Base-by-base conservation (phyloP, 2,888 invertebrate genomes). In the Euproctis similis region DNA sequence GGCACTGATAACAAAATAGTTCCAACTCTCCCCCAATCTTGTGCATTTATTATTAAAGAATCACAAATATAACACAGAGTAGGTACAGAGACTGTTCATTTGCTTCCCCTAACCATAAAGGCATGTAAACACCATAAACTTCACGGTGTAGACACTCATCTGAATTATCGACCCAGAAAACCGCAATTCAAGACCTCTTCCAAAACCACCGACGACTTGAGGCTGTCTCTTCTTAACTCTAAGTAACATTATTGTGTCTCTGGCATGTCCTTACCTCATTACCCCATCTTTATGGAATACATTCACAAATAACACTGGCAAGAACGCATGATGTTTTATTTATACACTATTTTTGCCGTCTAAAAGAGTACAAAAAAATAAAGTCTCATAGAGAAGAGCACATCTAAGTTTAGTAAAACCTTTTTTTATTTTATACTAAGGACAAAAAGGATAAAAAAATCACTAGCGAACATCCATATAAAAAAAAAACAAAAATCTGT, bases 291-390 rank as follows among this genome's bases (percentile, higher is more conserved):
- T 46, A 42, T 59, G 51, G 59, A 75, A 69, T 74, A 74, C 71
- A 78, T 57, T 69, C 68, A 64, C 74, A 71, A 75, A 76, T 72
- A 74, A 71, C 40, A 43, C 37, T 59, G 53, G 60, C 53, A 63
- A 64, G 67, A 67, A 65, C 70, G 62, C 72, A 68, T 75, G 63
- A 76, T 76, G 68, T 76, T 77, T 78, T 77, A 77, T 76, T 4
- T 71, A 76, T 49, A 59, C 56, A 59, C 61, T 64, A 70, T 74
- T 73, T 71, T 63, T 74, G 68, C 76, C 70, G 53, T n/a, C 66
- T 57, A 60, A 63, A 69, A 72, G 66, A 71, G 72, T 73, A n/a
- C n/a, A n/a, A n/a, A n/a, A n/a, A n/a, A n/a, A n/a, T n/a, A n/a
- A n/a, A n/a, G n/a, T n/a, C n/a, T n/a, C n/a, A n/a, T n/a, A n/a